These are phyloP conservation scores for Enteromius argenteus DNA, from an alignment of 2,797 vertebrate species.

Conservation along the genomic window DNA sequence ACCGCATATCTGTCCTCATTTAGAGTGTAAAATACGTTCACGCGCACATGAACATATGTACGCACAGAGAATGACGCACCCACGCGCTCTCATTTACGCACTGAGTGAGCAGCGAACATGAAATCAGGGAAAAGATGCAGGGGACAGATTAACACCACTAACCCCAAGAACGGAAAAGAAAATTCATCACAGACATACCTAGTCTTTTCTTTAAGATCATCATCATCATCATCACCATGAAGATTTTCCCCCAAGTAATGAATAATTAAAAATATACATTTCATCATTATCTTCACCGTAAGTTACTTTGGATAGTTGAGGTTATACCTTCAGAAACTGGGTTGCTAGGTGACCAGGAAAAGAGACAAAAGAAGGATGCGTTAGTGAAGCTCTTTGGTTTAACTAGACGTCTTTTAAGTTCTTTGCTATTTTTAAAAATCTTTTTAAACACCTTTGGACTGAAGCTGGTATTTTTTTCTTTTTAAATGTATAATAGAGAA, in stretches of 20 bases:
- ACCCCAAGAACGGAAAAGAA: constrained; percentile 60
- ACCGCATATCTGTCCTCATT: constrained; percentile 11
- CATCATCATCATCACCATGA: constrained; percentile 58
- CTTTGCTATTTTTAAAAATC: constrained; percentile 71
- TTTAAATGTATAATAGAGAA: constrained; percentile 54
- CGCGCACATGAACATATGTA: constrained; percentile 21
- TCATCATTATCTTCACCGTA: constrained; percentile 72
- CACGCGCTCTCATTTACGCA: constrained; percentile 40
- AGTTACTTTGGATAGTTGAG: constrained; percentile 88
- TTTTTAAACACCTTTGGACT: constrained; percentile 81
- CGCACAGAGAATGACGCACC: constrained; percentile 36
- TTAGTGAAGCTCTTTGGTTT: constrained; percentile 85
- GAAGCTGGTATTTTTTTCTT: constrained; percentile 77
- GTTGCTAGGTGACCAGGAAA: constrained; percentile 76
- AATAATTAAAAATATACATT: constrained; percentile 93
- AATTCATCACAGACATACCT: constrained; percentile 81
- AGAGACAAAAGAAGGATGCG: constrained; percentile 64
- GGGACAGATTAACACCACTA: constrained; percentile 51
- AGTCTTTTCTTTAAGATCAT: constrained; percentile 71
- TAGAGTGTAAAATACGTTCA: constrained; percentile 31
- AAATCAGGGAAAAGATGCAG: constrained; percentile 38
- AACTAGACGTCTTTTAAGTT: constrained; percentile 76
- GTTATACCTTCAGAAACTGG: constrained; percentile 80
- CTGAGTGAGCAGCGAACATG: constrained; percentile 39
- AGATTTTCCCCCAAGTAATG: constrained; percentile 79